A percentile compares a stretch with the other conserved stretches of the same genome.
phyloP scores from a whole-genome alignment of 2,888 invertebrate species.

The Agrenia bidenticulata region DNA sequence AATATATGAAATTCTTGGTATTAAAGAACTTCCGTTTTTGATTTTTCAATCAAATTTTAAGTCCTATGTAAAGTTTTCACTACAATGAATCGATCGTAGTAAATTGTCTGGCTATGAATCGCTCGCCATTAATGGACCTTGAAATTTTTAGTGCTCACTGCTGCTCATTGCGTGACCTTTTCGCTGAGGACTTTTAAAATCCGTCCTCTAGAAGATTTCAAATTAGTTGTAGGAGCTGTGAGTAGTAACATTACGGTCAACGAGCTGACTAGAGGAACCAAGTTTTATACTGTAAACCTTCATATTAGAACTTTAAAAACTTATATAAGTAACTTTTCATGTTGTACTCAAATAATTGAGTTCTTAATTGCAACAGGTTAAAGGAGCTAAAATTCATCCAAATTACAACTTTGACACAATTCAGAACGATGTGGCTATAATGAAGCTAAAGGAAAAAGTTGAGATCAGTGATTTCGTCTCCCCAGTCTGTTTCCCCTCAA shows the following conservation, averaged over 20 bases:
- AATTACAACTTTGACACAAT: constrained; percentile 41
- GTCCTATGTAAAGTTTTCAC: too few species aligned
- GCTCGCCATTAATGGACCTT: too few species aligned
- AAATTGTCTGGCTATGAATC: too few species aligned
- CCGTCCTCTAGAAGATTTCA: constrained; percentile 38
- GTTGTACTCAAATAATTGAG: too few species aligned
- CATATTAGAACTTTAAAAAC: too few species aligned
- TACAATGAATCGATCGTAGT: too few species aligned
- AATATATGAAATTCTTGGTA: too few species aligned
- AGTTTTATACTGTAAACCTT: constrained; percentile 33
- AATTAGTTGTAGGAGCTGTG: constrained; percentile 39
- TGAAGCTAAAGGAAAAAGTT: constrained; percentile 30
- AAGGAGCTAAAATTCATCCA: constrained; percentile 40
- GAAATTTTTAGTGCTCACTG: constrained; percentile 39
- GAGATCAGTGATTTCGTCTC: constrained; percentile 27
- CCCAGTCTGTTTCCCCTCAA: constrained; percentile 39
- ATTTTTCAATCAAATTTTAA: too few species aligned
- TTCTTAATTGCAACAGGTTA: too few species aligned
- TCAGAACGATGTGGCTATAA: constrained; percentile 42
- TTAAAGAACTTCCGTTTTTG: too few species aligned
- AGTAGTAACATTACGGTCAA: constrained; percentile 37
- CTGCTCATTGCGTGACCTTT: constrained; percentile 37
- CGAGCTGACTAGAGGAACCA: constrained; percentile 23
- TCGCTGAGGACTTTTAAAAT: constrained; percentile 27
- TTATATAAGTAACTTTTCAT: too few species aligned